Conservation (phyloP, 2,888 invertebrate genomes). For the Microctonus hyperodae region DNA sequence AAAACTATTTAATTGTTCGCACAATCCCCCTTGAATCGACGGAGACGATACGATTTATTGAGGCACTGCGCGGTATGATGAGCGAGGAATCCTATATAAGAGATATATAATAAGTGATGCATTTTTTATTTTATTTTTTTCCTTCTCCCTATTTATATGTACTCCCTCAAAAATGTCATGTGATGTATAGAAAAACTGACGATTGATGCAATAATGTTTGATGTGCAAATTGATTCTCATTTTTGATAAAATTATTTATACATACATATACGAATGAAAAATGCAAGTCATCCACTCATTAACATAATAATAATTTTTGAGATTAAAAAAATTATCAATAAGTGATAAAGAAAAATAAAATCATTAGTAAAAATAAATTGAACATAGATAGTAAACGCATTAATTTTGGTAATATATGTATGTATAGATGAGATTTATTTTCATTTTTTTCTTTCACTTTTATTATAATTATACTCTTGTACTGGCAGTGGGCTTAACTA, state of each 20-base stretch:
- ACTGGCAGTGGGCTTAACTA: constrained; percentile 59
- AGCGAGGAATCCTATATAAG: constrained; percentile 1
- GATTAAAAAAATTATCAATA: too few relatives aligned
- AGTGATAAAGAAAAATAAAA: constrained; percentile 18
- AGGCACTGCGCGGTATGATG: constrained; percentile 32
- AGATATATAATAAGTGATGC: not conserved
- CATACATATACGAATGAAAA: not conserved
- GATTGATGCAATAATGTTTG: constrained; percentile 27
- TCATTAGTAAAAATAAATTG: not conserved
- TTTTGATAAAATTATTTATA: constrained; percentile 5
- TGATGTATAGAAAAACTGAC: constrained; percentile 22
- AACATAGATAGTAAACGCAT: too few relatives aligned
- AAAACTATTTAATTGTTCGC: constrained; percentile 10
- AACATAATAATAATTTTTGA: too few relatives aligned
- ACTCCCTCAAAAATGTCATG: constrained; percentile 11
- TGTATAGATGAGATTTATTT: constrained; percentile 5
- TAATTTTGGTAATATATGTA: not conserved
- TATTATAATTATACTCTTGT: constrained; percentile 45
- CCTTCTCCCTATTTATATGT: not conserved
- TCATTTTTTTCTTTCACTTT: constrained; percentile 17
- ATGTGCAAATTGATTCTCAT: constrained; percentile 31
- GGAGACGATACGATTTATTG: constrained; percentile 17
- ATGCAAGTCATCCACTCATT: not conserved
- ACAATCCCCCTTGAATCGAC: constrained; percentile 14
- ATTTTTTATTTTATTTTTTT: constrained; percentile 17